phyloP scores from a whole-genome alignment of 2,888 invertebrate genomes.

The Epistrophe grossulariae region DNA sequence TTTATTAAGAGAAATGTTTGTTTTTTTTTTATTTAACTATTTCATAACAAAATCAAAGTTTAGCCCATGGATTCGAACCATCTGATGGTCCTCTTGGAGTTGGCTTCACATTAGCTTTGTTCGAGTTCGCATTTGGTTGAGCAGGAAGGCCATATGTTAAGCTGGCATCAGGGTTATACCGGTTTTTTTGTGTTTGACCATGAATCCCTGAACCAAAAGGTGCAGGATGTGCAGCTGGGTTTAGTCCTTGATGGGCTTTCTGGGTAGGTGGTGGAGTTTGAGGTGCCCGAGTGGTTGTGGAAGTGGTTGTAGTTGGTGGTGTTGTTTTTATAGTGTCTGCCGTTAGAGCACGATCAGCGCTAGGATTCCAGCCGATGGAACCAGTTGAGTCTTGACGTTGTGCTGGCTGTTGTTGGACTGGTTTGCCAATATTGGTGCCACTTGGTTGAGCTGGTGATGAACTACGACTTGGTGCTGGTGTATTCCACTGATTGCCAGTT shows the following conservation, averaged over 20 bases:
- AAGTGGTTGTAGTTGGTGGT: slow-evolving; percentile 37
- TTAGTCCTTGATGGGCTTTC: background rate
- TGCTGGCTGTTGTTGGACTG: slow-evolving; percentile 17
- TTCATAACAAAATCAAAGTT: background rate
- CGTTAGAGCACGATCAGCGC: slow-evolving; percentile 57
- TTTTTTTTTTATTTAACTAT: background rate
- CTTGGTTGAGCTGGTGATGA: slow-evolving; percentile 29
- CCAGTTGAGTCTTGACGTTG: slow-evolving; percentile 52
- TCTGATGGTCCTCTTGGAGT: background rate
- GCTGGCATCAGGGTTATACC: slow-evolving; percentile 64
- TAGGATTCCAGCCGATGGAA: slow-evolving; percentile 59
- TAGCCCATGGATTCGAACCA: slow-evolving; percentile 16
- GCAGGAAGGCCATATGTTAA: slow-evolving; percentile 46
- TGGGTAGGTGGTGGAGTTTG: slow-evolving; percentile 41
- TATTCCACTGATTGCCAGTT: slow-evolving; percentile 41
- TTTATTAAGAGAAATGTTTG: background rate
- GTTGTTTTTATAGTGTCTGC: slow-evolving; percentile 52
- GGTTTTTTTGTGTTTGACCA: slow-evolving; percentile 9
- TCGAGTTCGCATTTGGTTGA: background rate
- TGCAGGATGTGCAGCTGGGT: slow-evolving; percentile 20
- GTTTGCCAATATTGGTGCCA: slow-evolving; percentile 30
- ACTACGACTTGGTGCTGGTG: slow-evolving; percentile 18
- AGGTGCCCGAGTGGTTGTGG: slow-evolving; percentile 38
- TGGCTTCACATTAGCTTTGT: background rate
- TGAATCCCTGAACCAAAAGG: slow-evolving; percentile 64